Percentiles rank a stretch among this genome's conserved stretches.
Conservation (phyloP, 1,140 invertebrate genomes). For the Orchesella cincta region DNA sequence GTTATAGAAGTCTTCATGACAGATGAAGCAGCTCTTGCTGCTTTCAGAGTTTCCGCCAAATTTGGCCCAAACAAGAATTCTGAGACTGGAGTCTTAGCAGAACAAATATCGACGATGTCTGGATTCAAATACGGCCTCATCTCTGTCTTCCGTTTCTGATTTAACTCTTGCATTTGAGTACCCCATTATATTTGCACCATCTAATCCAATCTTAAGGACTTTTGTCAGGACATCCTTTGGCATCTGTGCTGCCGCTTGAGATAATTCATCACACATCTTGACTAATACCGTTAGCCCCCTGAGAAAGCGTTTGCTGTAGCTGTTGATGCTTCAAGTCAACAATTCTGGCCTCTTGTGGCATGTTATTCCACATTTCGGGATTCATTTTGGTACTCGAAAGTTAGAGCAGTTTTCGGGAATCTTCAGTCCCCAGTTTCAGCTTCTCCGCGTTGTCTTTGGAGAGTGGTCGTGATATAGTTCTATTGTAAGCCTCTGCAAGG, state of each 20-base stretch:
- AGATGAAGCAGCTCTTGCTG: background rate
- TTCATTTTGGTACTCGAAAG: conserved; percentile 35
- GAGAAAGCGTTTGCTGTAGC: conserved; percentile 25
- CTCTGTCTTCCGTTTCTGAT: background rate
- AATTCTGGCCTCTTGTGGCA: conserved; percentile 8
- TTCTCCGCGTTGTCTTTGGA: background rate
- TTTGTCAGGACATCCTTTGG: background rate
- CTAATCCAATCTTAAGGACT: background rate
- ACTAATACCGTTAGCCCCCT: background rate
- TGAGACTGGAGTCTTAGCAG: background rate
- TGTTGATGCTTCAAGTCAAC: conserved; percentile 24
- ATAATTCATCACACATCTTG: conserved; percentile 17
- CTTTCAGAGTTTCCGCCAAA: conserved; percentile 17
- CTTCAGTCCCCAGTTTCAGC: background rate
- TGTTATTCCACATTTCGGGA: conserved; percentile 31
- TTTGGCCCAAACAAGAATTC: conserved; percentile 39
- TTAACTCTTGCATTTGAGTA: background rate
- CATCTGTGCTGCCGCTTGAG: background rate
- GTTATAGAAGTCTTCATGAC: background rate
- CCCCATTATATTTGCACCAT: conserved; percentile 17
- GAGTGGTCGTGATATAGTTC: background rate
- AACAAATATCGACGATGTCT: conserved; percentile 9
- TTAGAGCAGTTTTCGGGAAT: conserved; percentile 24
- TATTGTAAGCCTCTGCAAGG: background rate
- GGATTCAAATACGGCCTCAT: conserved; percentile 6